Evolutionary conservation across 2,797 vertebrate genomes (phyloP), one percentile per base, ranked within the genome.

Genomic region (Oreortyx pictus): DNA sequence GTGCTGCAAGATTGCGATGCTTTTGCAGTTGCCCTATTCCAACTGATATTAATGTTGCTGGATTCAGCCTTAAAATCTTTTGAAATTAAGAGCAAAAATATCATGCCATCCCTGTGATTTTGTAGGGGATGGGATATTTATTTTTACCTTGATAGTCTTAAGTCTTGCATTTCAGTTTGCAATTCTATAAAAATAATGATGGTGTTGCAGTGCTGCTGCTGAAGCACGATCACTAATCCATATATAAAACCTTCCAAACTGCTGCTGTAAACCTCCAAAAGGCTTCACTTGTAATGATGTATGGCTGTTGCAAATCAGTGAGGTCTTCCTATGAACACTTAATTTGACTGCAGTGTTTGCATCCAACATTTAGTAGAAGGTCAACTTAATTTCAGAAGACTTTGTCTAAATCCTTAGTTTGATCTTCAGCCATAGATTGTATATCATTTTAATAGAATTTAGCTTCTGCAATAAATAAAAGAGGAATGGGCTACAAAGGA

Each of bases 391-490:
- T 88, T 81, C 35, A 9, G 61, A 56, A 87, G 41, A 24, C 47
- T 29, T 37, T 90, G 43, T 20, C 37, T 31, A 39, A 71, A 88
- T 59, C 43, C 49, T 76, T 73, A 56, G 43, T 79, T 85, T 82
- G 37, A 19, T 92, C 47, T 90, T 89, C 73, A 71, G 73, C 56
- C 20, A 22, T 35, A n/a, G 39, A 62, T 74, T 82, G 33, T 90
- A 66, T 71, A 86, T 80, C 6, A 49, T 80, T 88, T 86, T 88
- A 90, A 76, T 23, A 66, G 52, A 83, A 33, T 83, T 83, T 60
- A 74, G 33, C 43, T 92, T 64, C 61, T 79, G 41, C 76, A 57
- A 66, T 73, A 91, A 82, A 78, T 65, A 85, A 67, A 72, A 73
- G 64, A 73, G 3, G 11, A 91, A 76, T 0, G 3, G 47, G 47